Conservation (phyloP, 2,888 invertebrate species). For the Ptycholaimellus sp. region DNA sequence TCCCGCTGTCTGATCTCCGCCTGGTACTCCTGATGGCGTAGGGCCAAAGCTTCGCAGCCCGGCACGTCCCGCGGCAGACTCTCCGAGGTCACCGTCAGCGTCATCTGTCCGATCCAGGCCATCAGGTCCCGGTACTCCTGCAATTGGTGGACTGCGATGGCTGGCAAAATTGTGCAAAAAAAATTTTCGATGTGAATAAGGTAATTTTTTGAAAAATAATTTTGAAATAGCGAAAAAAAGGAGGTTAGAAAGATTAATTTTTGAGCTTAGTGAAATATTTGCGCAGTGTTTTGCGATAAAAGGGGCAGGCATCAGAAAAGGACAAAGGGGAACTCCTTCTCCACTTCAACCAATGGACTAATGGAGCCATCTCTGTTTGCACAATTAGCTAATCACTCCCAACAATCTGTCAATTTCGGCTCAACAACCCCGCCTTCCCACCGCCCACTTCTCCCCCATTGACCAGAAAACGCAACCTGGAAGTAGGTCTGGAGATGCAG, state of each 20-base stretch:
- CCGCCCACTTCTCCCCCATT: too few species aligned
- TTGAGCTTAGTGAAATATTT: too few species aligned
- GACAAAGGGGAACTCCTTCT: not conserved
- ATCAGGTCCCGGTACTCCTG: slow-evolving; percentile 55
- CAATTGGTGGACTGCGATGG: slow-evolving; percentile 35
- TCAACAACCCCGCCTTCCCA: too few species aligned
- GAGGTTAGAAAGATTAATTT: too few species aligned
- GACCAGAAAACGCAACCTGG: too few species aligned
- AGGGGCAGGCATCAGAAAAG: too few species aligned
- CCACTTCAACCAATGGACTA: too few species aligned
- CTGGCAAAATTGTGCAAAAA: not conserved
- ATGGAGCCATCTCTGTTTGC: too few species aligned
- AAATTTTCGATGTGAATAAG: not conserved
- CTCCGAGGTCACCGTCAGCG: slow-evolving; percentile 75
- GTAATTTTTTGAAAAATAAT: not conserved
- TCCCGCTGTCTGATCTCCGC: slow-evolving; percentile 65
- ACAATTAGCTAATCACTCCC: slow-evolving; percentile 43
- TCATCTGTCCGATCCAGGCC: slow-evolving; percentile 86
- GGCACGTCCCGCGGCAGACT: slow-evolving; percentile 55
- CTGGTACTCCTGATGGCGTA: slow-evolving; percentile 58
- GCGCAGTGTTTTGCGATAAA: too few species aligned
- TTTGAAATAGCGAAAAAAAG: too few species aligned
- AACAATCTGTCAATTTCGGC: slow-evolving; percentile 41
- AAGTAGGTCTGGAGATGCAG: slow-evolving; percentile 81
- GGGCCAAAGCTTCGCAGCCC: slow-evolving; percentile 60